A percentile compares a stretch with the other conserved stretches of the same genome.
Evolutionary conservation across 2,113 vertebrate genomes (phyloP).

Genomic region (Phodopus roborovskii): DNA sequence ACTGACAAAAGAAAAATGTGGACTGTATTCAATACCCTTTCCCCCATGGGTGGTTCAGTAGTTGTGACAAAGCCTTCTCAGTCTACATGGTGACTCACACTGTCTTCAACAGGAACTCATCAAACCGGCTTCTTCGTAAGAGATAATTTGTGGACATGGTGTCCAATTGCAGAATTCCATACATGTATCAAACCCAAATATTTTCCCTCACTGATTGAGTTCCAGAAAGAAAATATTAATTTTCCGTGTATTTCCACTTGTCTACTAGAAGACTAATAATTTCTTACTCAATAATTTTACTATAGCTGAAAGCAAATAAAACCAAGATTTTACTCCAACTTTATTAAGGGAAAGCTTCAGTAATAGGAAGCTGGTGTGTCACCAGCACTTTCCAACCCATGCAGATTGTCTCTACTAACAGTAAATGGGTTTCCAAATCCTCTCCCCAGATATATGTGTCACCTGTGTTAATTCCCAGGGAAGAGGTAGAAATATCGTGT

Average conservation of each 20-base stretch:
- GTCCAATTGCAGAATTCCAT: background rate
- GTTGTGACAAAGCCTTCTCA: background rate
- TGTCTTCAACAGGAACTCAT: background rate
- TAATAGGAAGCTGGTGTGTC: fast-evolving
- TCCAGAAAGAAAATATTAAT: background rate
- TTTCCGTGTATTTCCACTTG: background rate
- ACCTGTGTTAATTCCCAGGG: constrained; percentile 81
- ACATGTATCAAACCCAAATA: background rate
- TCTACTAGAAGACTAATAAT: background rate
- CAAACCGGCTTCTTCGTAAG: background rate
- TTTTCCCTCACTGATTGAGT: background rate
- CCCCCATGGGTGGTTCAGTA: no score
- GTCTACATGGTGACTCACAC: background rate
- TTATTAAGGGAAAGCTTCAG: background rate
- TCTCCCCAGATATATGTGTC: background rate
- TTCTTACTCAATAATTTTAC: background rate
- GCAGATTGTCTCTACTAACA: background rate
- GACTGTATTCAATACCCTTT: no score
- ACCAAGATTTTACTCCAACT: background rate
- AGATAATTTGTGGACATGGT: background rate
- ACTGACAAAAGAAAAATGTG: background rate
- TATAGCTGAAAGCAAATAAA: background rate
- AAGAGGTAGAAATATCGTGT: constrained; percentile 87
- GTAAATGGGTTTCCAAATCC: background rate
- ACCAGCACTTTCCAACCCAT: background rate